phyloP scores from a whole-genome alignment of 2,113 vertebrate genomes.

The Camelus bactrianus region DNA sequence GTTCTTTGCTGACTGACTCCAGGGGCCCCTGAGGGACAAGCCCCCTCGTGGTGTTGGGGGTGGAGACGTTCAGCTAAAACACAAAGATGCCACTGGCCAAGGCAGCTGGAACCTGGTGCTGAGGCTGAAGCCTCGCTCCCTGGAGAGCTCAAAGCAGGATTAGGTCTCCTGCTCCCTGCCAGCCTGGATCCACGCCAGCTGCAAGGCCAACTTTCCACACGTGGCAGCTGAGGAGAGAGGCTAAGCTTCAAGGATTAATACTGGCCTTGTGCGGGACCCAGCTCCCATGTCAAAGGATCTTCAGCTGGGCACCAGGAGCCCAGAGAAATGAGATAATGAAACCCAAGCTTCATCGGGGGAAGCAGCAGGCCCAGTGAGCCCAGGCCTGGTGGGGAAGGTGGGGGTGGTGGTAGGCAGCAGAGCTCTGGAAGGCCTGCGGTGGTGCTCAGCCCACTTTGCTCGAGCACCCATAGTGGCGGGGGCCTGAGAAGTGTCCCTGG shows the following conservation, averaged over 20 bases:
- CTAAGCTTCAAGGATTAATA: conserved; percentile 68
- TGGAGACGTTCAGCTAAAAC: neutral
- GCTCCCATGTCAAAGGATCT: conserved; percentile 70
- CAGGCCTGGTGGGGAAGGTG: neutral
- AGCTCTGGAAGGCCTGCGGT: neutral
- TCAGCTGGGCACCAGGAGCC: conserved; percentile 58
- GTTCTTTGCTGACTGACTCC: neutral
- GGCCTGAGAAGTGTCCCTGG: neutral
- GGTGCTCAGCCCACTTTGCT: neutral
- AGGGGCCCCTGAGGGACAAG: neutral
- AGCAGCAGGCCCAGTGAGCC: accelerated
- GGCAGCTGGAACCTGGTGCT: neutral
- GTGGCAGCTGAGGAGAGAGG: conserved; percentile 60
- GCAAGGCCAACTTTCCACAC: conserved; percentile 49
- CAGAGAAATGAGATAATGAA: conserved; percentile 78
- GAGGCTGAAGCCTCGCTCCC: neutral
- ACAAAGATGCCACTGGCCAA: neutral
- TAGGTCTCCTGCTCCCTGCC: neutral
- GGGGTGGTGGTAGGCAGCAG: neutral
- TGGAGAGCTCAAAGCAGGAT: neutral
- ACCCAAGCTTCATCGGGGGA: conserved; percentile 66
- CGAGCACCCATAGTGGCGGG: neutral
- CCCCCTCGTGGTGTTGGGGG: neutral
- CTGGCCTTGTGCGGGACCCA: neutral
- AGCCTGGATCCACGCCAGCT: neutral